Evolutionary conservation across 2,888 invertebrate species (phyloP), one percentile per base, ranked within the genome.

Genomic region (Isoperla grammatica): DNA sequence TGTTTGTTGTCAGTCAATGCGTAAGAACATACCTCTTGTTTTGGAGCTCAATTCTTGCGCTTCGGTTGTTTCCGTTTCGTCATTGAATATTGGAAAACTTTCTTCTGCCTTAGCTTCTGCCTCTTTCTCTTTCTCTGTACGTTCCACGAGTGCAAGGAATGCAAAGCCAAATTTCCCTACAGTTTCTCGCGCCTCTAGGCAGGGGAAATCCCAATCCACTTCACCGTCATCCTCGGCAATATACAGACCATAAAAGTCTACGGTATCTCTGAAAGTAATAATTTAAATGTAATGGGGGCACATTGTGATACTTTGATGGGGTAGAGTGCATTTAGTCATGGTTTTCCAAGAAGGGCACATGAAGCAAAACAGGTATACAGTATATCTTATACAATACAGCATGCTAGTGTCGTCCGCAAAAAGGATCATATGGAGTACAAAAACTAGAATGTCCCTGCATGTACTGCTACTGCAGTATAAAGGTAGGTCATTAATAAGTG

Each of bases 201-300:
- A 88, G 0, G 96, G 95, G 72, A 98, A 95, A 68, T 95, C 96
- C 75, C 84, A 83, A 74, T 95, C 95, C 2, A 94, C 89, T 76
- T 95, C 95, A 1, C 96, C 97, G 71, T 95, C 95, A 70, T 97
- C 96, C 76, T 97, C 97, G 22, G 93, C 95, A 73, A 97, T 93
- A 71, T 90, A 93, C 58, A 97, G 80, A 45, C 92, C 91, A 73
- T 94, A 96, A 69, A 86, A 82, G 6, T 62, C 57, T 23, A 62
- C 64, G 49, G 56, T 50, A 17, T 61, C 63, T 56, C 63, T 63
- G 20, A 12, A 57, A 50, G 13, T 19, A 49, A 49, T 5, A 49
- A 17, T 46, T 46, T 46, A 8, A 19, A 46, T 42, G 17, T n/a
- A n/a, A n/a, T n/a, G n/a, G n/a, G n/a, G n/a, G n/a, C n/a, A n/a